Percentiles rank a stretch among this genome's conserved stretches.
These are phyloP conservation scores for Molorchus minor DNA, from an alignment of 2,888 invertebrate species.

Conservation along the genomic window DNA sequence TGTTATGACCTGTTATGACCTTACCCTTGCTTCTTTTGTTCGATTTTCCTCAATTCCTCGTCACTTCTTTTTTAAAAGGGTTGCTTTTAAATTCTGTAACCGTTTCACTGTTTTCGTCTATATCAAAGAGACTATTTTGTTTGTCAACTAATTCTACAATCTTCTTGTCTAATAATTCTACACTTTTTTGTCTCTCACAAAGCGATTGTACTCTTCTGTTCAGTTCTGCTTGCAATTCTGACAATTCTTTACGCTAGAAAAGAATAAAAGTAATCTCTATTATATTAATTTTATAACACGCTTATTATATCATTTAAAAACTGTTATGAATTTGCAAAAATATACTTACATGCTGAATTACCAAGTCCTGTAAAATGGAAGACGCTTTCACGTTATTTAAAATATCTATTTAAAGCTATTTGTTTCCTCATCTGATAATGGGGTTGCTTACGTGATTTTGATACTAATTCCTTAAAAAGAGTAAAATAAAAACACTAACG, in stretches of 20 bases:
- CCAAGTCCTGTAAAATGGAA: constrained; percentile 74
- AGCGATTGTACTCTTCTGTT: constrained; percentile 70
- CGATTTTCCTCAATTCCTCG: constrained; percentile 65
- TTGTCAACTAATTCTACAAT: constrained; percentile 73
- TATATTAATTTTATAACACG: too few species aligned
- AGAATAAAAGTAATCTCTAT: constrained; percentile 1
- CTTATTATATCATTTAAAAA: neutral
- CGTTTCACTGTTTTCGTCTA: constrained; percentile 44
- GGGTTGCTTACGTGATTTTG: constrained; percentile 65
- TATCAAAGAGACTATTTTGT: constrained; percentile 65
- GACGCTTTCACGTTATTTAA: constrained; percentile 73
- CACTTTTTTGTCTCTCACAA: constrained; percentile 71
- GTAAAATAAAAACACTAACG: too few species aligned
- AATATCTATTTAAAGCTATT: constrained; percentile 71
- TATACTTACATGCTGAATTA: constrained; percentile 75
- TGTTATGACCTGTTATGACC: too few species aligned
- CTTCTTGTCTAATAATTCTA: constrained; percentile 76
- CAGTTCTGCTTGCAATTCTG: constrained; percentile 75
- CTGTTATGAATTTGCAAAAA: neutral
- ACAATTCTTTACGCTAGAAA: constrained; percentile 75
- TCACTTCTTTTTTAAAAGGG: constrained; percentile 63
- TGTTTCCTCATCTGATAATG: constrained; percentile 68
- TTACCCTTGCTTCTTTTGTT: constrained; percentile 65
- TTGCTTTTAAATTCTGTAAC: constrained; percentile 58
- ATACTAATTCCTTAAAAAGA: constrained; percentile 65